Percentiles rank a stretch among this genome's conserved stretches.
Conservation (phyloP, 23 tunicate genomes). For the Styela plicata region DNA sequence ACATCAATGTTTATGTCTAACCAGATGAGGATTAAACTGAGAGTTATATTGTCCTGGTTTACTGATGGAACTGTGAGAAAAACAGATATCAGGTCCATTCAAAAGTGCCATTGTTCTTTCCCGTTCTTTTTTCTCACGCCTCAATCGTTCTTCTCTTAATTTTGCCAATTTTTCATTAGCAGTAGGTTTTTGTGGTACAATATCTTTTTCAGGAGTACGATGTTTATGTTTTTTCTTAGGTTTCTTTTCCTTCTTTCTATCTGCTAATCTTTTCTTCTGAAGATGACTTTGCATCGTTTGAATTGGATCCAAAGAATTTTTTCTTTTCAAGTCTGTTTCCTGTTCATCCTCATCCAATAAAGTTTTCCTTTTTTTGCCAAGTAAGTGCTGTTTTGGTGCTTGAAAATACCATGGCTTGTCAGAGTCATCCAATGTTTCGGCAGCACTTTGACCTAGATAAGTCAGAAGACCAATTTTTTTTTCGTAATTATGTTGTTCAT, state of each 20-base stretch:
- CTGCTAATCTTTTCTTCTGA: slow-evolving; percentile 37
- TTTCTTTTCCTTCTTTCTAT: slow-evolving; percentile 28
- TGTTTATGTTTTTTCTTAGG: slow-evolving; percentile 49
- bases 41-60: slow-evolving; percentile 47
- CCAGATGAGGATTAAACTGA: slow-evolving; percentile 87
- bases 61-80: slow-evolving; percentile 3
- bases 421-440: slow-evolving; percentile 67
- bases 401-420: slow-evolving; percentile 89
- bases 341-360: neutral
- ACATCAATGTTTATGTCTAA: slow-evolving; percentile 54
- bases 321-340: slow-evolving; percentile 51
- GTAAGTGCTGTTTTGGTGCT: slow-evolving; percentile 34
- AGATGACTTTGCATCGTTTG: slow-evolving; percentile 46
- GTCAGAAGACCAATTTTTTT: slow-evolving; percentile 82
- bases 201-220: neutral
- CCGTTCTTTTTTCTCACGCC: slow-evolving; percentile 76
- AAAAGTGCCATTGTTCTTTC: slow-evolving; percentile 43
- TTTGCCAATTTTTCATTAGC: slow-evolving; percentile 59
- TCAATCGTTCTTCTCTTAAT: slow-evolving; percentile 58
- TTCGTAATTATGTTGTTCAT: slow-evolving; percentile 69
- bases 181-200: neutral
- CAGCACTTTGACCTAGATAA: slow-evolving; percentile 80
- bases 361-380: neutral
- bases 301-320: slow-evolving; percentile 69
- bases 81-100: slow-evolving; percentile 22